Conservation (phyloP, 2,113 vertebrate genomes). For the Eonycteris spelaea region DNA sequence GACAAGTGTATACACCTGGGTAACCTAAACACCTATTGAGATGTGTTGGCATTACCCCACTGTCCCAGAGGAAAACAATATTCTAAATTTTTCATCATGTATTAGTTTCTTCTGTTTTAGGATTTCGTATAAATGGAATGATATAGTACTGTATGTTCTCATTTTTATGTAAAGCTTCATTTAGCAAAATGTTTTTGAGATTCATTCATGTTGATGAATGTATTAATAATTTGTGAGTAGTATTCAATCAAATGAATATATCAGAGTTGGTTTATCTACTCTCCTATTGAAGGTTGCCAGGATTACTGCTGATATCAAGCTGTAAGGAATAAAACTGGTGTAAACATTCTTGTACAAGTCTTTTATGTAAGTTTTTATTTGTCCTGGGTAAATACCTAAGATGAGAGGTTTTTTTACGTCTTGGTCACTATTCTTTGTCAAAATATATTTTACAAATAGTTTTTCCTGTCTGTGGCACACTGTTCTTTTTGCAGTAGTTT, state of each 20-base stretch:
- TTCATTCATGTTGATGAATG: neutral
- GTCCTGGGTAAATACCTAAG: neutral
- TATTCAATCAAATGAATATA: neutral
- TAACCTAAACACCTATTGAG: neutral
- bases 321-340: neutral
- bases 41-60: neutral
- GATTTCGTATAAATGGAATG: neutral
- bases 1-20: neutral
- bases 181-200: constrained; percentile 1
- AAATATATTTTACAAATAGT: neutral
- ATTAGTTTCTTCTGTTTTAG: neutral
- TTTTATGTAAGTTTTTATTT: neutral
- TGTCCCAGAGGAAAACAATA: neutral
- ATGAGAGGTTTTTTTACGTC: neutral
- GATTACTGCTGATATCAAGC: neutral
- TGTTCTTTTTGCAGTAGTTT: neutral
- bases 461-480: neutral
- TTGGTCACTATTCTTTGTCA: neutral
- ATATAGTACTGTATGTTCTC: neutral
- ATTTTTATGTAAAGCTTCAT: neutral
- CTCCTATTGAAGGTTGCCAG: neutral
- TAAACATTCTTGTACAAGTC: neutral
- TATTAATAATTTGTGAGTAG: neutral
- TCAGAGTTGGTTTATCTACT: neutral
- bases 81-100: neutral